Conservation (phyloP, 2,888 invertebrate species). For the Xestia sexstrigata region DNA sequence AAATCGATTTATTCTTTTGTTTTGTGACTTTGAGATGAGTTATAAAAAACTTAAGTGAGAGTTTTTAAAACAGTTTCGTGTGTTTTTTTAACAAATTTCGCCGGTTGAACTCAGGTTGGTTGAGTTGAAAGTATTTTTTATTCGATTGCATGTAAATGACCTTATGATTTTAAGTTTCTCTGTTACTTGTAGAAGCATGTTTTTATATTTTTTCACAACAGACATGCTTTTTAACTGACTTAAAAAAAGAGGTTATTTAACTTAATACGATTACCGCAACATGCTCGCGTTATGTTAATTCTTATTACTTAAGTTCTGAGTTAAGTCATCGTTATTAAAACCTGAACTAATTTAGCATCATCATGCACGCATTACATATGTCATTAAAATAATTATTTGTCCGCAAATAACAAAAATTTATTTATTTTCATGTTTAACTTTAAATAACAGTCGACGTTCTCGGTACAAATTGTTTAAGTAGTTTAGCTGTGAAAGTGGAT, state of each 20-base stretch:
- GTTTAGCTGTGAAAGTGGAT: background rate
- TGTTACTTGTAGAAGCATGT: background rate
- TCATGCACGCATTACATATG: background rate
- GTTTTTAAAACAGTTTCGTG: slow-evolving; percentile 49
- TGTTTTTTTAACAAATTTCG: slow-evolving; percentile 12
- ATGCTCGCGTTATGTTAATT: slow-evolving; percentile 5
- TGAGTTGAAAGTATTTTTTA: slow-evolving; percentile 18
- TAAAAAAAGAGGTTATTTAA: slow-evolving; percentile 1
- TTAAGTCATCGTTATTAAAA: slow-evolving; percentile 22
- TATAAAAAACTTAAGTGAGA: slow-evolving; percentile 33
- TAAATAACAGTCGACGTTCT: background rate
- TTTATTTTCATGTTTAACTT: background rate
- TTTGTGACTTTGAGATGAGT: slow-evolving; percentile 14
- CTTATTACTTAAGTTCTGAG: background rate
- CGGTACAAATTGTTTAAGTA: too few species aligned
- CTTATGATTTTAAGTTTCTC: slow-evolving; percentile 33
- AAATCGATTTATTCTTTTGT: background rate
- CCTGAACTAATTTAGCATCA: background rate
- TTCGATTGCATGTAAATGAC: slow-evolving; percentile 35
- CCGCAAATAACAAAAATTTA: background rate
- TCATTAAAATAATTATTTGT: background rate
- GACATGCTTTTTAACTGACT: background rate
- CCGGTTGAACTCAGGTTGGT: slow-evolving; percentile 51
- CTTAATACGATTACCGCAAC: slow-evolving; percentile 13
- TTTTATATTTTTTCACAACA: slow-evolving; percentile 17